Evolutionary conservation across 2,888 invertebrate species (phyloP), one percentile per base, ranked within the genome.

Genomic region (Dicyrtoma fusca): DNA sequence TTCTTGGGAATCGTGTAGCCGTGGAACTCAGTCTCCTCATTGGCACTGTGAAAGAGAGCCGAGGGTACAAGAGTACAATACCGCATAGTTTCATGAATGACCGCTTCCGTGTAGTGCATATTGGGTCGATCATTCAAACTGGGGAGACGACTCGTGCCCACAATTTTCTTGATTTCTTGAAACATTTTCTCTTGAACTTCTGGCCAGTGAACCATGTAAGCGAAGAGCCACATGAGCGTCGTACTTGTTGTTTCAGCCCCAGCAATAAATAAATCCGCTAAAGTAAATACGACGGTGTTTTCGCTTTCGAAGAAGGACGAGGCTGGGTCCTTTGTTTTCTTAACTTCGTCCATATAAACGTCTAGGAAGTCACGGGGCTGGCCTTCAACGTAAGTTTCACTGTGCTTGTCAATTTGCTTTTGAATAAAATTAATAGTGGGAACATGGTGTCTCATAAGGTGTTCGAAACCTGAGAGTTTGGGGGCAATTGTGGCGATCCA

Each of bases 41-140:
- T 26, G 17, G 66, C 25, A 2, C 25, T 34, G 34, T 66, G 66
- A 8, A 19, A 14, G 4, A 49, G 17, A 1, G 26, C 66, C 4
- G 53, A n/a, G 4, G 66, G 53, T 2, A 25, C 23, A n/a, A 64
- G 13, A 19, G 64, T 21, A 14, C 17, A n/a, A 23, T 47, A 64
- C 2, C 64, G 19, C 5, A 64, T 21, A n/a, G 47, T 72, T 71
- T 79, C 78, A 4, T 57, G 51, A 21, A 79, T 76, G 23, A 75
- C 61, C 21, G 78, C 78, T 44, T 77, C 78, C 0, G 74, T 72
- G 49, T 75, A 77, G 2, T 76, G 77, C 76, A 64, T 64, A 4
- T 64, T 6, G 14, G 49, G 23, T 49, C 64, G 42, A 49, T 64
- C 49, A 3, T 3, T 5, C 3, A 64, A 49, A n/a, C 47, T 47